Percentiles rank a stretch among this genome's conserved stretches.
These are phyloP conservation scores for Drosophila antonietae DNA, from an alignment of 2,888 invertebrate genomes.

Conservation along the genomic window DNA sequence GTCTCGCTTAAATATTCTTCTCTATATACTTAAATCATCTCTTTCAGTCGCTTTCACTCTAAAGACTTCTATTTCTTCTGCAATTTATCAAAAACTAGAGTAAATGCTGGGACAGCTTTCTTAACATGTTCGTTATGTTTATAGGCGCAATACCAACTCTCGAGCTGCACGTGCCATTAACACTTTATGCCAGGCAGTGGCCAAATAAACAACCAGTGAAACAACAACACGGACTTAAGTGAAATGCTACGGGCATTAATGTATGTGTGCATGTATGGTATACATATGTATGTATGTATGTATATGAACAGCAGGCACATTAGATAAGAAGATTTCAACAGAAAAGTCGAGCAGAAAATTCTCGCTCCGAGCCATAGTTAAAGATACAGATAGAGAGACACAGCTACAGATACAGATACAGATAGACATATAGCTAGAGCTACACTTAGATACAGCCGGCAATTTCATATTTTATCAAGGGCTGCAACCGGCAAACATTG, in stretches of 20 bases:
- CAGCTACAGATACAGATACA: constrained; percentile 25
- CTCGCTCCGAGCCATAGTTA: constrained; percentile 39
- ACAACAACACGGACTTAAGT: constrained; percentile 20
- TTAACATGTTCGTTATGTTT: constrained; percentile 9
- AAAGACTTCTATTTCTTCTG: not conserved
- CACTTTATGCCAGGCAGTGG: constrained; percentile 63
- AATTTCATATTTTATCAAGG: constrained; percentile 78
- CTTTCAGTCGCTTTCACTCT: not conserved
- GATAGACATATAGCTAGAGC: constrained; percentile 12
- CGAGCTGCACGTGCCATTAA: constrained; percentile 80
- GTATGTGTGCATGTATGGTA: not conserved
- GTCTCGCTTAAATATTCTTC: not conserved
- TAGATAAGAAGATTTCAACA: constrained; percentile 72
- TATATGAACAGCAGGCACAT: constrained; percentile 23
- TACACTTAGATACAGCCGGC: constrained; percentile 35
- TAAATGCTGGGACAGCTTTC: not conserved
- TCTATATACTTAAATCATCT: no score
- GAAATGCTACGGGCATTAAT: constrained; percentile 23
- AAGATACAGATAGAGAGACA: constrained; percentile 21
- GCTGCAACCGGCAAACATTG: constrained; percentile 69
- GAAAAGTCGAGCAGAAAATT: constrained; percentile 55
- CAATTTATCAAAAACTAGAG: not conserved
- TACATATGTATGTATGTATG: not conserved
- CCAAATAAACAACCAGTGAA: constrained; percentile 34
- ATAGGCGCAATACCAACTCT: constrained; percentile 5